These are phyloP conservation scores for Otocyon megalotis DNA, from an alignment of 2,113 vertebrate genomes.

Conservation along the genomic window DNA sequence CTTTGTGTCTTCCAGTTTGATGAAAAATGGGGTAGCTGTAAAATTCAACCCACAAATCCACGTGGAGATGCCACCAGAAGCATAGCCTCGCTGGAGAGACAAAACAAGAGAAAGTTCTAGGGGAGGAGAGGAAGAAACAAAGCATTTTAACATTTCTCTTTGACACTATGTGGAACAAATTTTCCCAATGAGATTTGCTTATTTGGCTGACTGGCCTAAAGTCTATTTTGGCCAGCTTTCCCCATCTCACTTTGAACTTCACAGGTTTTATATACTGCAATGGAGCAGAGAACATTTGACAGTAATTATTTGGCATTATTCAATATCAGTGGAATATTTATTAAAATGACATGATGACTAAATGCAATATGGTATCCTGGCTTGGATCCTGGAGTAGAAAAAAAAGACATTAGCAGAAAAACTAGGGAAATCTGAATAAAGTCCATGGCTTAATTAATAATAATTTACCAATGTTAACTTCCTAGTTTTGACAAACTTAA, in stretches of 20 bases:
- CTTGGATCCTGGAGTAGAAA: slow-evolving; percentile 32
- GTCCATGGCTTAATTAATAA: not conserved
- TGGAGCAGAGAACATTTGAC: not conserved
- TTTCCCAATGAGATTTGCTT: not conserved
- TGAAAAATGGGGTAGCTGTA: not conserved
- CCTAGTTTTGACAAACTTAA: slow-evolving; percentile 8
- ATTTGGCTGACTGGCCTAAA: slow-evolving; percentile 9
- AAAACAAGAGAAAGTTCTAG: slow-evolving; percentile 12
- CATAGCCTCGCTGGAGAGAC: not conserved
- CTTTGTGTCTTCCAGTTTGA: slow-evolving; percentile 3
- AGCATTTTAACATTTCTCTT: slow-evolving; percentile 7
- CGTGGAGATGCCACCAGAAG: not conserved
- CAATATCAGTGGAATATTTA: slow-evolving; percentile 25
- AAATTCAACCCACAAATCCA: not conserved
- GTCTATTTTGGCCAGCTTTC: not conserved
- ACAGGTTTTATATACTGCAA: not conserved
- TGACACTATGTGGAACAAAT: not conserved
- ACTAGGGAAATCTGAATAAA: not conserved
- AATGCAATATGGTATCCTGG: not conserved
- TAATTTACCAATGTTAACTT: slow-evolving; percentile 34
- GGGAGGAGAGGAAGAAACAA: not conserved
- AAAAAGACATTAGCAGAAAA: not conserved
- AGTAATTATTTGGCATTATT: slow-evolving; percentile 13
- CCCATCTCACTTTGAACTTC: not conserved
- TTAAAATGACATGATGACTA: slow-evolving; percentile 22